phyloP scores from a whole-genome alignment of 2,888 invertebrate species.

The Diloba caeruleocephala region DNA sequence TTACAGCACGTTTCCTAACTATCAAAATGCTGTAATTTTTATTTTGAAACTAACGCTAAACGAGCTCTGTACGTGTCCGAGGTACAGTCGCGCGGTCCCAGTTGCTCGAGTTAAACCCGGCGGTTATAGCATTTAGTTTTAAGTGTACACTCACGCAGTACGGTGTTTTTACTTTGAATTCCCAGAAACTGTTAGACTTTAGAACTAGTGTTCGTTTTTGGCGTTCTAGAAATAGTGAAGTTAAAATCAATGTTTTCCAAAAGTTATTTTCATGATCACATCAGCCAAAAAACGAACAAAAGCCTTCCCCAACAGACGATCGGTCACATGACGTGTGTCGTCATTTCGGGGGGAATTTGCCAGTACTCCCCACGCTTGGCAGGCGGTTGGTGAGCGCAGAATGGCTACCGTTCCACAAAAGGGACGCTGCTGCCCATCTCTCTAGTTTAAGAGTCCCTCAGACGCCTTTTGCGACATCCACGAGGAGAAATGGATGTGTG shows the following conservation, averaged over 20 bases:
- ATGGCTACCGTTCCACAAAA: too few species aligned
- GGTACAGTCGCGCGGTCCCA: conserved; percentile 42
- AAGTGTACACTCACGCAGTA: conserved; percentile 35
- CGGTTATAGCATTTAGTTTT: conserved; percentile 44
- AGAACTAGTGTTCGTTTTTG: conserved; percentile 20
- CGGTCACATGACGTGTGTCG: too few species aligned
- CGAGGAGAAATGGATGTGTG: too few species aligned
- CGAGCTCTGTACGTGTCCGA: conserved; percentile 50
- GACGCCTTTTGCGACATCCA: too few species aligned
- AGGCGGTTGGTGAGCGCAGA: too few species aligned
- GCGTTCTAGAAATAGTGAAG: not conserved
- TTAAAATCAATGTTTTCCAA: conserved; percentile 2
- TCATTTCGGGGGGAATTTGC: too few species aligned
- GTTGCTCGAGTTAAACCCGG: conserved; percentile 51
- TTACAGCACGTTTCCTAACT: conserved; percentile 34
- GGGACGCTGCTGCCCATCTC: too few species aligned
- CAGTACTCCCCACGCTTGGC: too few species aligned
- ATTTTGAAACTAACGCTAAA: conserved; percentile 51
- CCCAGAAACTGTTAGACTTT: conserved; percentile 20
- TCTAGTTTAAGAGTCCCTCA: too few species aligned
- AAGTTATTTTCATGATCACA: too few species aligned
- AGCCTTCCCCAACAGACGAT: too few species aligned
- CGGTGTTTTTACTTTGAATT: conserved; percentile 42
- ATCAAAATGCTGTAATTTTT: conserved; percentile 46
- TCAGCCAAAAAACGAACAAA: too few species aligned